Evolutionary conservation across 2,797 vertebrate genomes (phyloP).

Genomic region (Chelonia mydas): DNA sequence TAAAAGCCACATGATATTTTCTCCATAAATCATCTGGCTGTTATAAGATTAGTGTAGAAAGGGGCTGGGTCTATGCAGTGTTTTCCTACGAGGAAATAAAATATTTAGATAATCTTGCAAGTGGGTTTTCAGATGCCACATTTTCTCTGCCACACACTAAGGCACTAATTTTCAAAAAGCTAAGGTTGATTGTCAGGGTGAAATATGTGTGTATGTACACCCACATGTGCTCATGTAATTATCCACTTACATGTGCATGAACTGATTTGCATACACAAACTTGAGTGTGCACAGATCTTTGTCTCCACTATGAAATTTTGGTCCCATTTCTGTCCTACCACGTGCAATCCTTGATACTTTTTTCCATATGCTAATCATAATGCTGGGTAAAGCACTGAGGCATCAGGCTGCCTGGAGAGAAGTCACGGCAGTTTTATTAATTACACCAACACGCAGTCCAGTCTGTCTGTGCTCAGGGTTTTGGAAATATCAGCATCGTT

Average conservation of each 20-base stretch:
- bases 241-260: not conserved
- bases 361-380: not conserved
- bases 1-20: slow-evolving; percentile 62
- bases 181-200: not conserved
- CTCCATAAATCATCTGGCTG: slow-evolving; percentile 57
- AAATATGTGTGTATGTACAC: not conserved
- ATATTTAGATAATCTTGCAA: slow-evolving; percentile 58
- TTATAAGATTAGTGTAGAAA: slow-evolving; percentile 53
- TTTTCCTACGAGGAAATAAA: slow-evolving; percentile 56
- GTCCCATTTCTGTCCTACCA: not conserved
- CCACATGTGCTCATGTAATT: not conserved
- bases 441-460: not conserved
- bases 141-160: not conserved
- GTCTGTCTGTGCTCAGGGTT: accelerated
- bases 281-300: not conserved
- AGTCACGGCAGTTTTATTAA: not conserved
- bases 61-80: slow-evolving; percentile 16
- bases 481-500: not conserved
- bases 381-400: not conserved
- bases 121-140: slow-evolving; percentile 37
- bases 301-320: not conserved
- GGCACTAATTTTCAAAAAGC: not conserved
- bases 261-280: not conserved
- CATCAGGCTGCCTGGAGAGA: not conserved
- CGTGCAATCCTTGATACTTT: not conserved